Evolutionary conservation across 2,113 vertebrate genomes (phyloP).

Genomic region (Nothocercus nigrocapillus): DNA sequence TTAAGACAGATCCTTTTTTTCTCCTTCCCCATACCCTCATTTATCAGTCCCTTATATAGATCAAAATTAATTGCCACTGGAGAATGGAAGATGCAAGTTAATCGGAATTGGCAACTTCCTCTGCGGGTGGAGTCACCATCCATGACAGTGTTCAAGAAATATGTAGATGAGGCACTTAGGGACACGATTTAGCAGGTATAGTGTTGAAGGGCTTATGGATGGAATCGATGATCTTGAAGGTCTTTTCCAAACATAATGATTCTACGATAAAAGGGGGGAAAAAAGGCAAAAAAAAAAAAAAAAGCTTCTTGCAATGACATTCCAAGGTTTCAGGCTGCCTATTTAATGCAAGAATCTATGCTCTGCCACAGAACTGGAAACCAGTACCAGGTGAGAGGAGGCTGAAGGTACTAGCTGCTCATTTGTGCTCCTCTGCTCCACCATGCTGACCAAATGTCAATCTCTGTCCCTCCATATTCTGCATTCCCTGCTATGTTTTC

Average conservation of each 20-base stretch:
- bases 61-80: not conserved
- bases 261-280: too few relatives aligned
- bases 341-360: not conserved
- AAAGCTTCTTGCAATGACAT: not conserved
- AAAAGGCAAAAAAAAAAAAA: too few relatives aligned
- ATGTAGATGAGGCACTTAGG: too few relatives aligned
- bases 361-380: not conserved
- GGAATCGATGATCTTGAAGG: too few relatives aligned
- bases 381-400: not conserved
- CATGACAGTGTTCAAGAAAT: too few relatives aligned
- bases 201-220: too few relatives aligned
- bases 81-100: not conserved
- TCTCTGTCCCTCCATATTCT: not conserved
- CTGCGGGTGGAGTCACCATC: too few relatives aligned
- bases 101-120: not conserved
- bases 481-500: not conserved
- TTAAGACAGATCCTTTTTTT: not conserved
- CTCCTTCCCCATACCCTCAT: not conserved
- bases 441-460: not conserved
- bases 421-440: fast-evolving
- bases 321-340: not conserved
- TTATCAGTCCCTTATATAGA: not conserved
- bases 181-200: too few relatives aligned
- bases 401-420: not conserved
- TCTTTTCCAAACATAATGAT: too few relatives aligned